A percentile compares a stretch with the other conserved stretches of the same genome.
Conservation (phyloP, 2,888 invertebrate species). For the Clusia tigrina region DNA sequence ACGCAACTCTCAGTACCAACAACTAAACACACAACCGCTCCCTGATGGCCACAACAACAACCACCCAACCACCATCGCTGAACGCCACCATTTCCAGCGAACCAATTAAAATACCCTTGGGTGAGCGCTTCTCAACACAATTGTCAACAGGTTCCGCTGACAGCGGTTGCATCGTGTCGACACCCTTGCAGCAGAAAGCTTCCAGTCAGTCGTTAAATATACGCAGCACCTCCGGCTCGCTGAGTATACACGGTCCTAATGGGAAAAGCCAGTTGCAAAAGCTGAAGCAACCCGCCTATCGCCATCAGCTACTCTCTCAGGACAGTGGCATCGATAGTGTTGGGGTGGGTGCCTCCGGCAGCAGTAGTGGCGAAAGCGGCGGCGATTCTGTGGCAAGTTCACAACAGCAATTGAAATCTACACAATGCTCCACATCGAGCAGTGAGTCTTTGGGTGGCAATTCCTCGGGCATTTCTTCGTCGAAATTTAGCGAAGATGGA, state of each 20-base stretch:
- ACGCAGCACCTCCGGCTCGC: slow-evolving; percentile 56
- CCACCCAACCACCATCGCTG: background rate
- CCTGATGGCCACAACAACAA: slow-evolving; percentile 54
- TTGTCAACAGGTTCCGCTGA: slow-evolving; percentile 60
- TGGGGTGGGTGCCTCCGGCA: slow-evolving; percentile 32
- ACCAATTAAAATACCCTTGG: slow-evolving; percentile 58
- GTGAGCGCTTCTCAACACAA: slow-evolving; percentile 58
- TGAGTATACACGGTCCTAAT: slow-evolving; percentile 55
- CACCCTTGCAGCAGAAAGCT: slow-evolving; percentile 30
- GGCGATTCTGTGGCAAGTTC: slow-evolving; percentile 35
- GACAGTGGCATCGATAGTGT: slow-evolving; percentile 63
- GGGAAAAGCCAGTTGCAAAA: slow-evolving; percentile 43
- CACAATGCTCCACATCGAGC: slow-evolving; percentile 48
- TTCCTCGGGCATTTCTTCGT: slow-evolving; percentile 42
- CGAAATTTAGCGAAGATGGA: slow-evolving; percentile 41
- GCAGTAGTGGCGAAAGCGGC: slow-evolving; percentile 19
- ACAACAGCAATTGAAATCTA: slow-evolving; percentile 41
- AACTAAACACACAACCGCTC: slow-evolving; percentile 18
- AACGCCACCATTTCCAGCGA: slow-evolving; percentile 44
- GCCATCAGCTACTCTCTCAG: slow-evolving; percentile 56
- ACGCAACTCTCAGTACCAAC: no score
- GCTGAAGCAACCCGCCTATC: slow-evolving; percentile 38
- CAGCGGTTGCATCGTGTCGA: slow-evolving; percentile 53
- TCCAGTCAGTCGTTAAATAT: slow-evolving; percentile 43
- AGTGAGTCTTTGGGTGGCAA: slow-evolving; percentile 57